These are phyloP conservation scores for Cheilosia urbana DNA, from an alignment of 2,888 invertebrate genomes.

Conservation along the genomic window DNA sequence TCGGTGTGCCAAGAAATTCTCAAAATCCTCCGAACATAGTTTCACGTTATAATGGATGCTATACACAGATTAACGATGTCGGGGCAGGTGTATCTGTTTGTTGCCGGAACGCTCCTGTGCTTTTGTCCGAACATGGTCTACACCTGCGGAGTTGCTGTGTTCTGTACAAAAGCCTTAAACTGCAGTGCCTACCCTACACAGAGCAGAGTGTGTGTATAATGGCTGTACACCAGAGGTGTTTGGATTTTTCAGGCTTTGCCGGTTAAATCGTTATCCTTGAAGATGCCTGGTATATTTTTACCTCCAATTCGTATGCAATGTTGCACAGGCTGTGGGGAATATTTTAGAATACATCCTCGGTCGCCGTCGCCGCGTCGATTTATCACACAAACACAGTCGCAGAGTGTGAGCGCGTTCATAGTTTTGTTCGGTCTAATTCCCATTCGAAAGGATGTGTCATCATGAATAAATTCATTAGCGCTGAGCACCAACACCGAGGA, in stretches of 20 bases:
- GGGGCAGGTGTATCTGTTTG: conserved; percentile 66
- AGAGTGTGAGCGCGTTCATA: conserved; percentile 30
- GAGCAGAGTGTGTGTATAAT: conserved; percentile 8
- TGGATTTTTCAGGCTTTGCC: conserved; percentile 57
- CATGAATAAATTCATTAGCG: conserved; percentile 75
- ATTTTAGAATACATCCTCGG: conserved; percentile 34
- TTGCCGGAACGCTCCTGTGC: conserved; percentile 37
- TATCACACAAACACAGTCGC: conserved; percentile 18
- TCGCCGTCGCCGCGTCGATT: conserved; percentile 27
- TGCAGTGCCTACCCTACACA: conserved; percentile 29
- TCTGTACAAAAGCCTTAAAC: conserved; percentile 17
- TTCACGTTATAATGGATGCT: conserved; percentile 58
- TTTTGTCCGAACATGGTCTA: conserved; percentile 38
- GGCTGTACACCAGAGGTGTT: conserved; percentile 7
- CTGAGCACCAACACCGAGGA: conserved; percentile 70
- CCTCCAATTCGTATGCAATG: conserved; percentile 51
- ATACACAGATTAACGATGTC: conserved; percentile 67
- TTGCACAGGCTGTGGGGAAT: conserved; percentile 10
- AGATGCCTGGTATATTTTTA: conserved; percentile 32
- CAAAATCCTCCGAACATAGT: conserved; percentile 51
- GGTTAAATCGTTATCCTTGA: conserved; percentile 60
- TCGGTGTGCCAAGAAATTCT: conserved; percentile 26
- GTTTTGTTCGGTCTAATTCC: conserved; percentile 65
- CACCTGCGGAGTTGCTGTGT: conserved; percentile 50
- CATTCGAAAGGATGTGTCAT: conserved; percentile 71